Conservation (phyloP, 2,797 vertebrate species). For the Neostethus bicornis region DNA sequence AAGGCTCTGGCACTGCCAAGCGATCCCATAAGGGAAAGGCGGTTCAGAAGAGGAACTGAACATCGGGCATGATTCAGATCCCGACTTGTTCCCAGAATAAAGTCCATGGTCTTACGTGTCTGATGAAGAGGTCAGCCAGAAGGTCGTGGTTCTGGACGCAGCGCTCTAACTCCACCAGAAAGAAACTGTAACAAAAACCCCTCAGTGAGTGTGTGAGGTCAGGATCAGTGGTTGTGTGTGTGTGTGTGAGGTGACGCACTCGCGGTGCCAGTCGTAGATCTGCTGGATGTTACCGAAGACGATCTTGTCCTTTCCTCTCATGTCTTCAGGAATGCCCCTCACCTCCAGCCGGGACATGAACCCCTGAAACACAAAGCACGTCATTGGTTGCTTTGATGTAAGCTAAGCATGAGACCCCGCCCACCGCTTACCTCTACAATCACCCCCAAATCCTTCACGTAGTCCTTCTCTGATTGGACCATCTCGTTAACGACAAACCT, state of each 20-base stretch:
- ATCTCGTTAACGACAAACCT: slow-evolving; percentile 98
- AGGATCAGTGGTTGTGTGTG: neutral
- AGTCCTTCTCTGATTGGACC: slow-evolving; percentile 96
- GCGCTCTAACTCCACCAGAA: slow-evolving; percentile 93
- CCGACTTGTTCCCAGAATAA: no score
- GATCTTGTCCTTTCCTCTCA: slow-evolving; percentile 97
- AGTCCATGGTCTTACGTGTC: slow-evolving; percentile 85
- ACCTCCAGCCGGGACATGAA: slow-evolving; percentile 94
- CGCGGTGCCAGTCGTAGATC: slow-evolving; percentile 98
- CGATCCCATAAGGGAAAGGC: no score
- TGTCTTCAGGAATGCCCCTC: slow-evolving; percentile 92
- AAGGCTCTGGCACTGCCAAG: no score
- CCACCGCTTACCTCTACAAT: slow-evolving; percentile 92
- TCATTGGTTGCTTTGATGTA: no score
- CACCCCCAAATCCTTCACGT: slow-evolving; percentile 93
- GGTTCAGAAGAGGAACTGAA: no score
- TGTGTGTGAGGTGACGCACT: slow-evolving; percentile 83
- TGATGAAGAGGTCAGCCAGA: slow-evolving; percentile 95
- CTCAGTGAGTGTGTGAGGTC: neutral
- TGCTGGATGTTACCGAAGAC: slow-evolving; percentile 98
- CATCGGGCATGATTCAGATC: no score
- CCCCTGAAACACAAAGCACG: slow-evolving; percentile 82
- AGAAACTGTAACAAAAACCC: slow-evolving; percentile 83
- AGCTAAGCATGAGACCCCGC: no score
- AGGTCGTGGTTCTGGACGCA: slow-evolving; percentile 92